These are phyloP conservation scores for Notothenia coriiceps DNA, from an alignment of 2,113 vertebrate genomes.

Conservation along the genomic window DNA sequence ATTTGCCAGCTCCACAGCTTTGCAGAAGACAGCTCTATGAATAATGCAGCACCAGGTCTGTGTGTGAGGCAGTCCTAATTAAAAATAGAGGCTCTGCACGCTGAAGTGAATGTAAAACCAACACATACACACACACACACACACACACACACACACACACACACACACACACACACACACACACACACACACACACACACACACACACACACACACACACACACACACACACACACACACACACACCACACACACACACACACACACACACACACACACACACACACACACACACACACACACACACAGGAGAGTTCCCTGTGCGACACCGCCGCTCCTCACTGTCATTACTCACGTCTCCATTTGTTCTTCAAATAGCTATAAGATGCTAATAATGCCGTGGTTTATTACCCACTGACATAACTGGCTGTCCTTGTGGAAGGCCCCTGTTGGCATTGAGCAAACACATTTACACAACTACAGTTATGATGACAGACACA, in stretches of 20 bases:
- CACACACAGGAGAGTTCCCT: conserved; percentile 22
- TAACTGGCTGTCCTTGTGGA: conserved; percentile 38
- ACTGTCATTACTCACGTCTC: conserved; percentile 60
- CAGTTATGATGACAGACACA: conserved; percentile 47
- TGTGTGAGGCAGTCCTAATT: no score
- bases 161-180: not conserved
- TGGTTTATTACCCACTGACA: conserved; percentile 39
- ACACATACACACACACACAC: not conserved
- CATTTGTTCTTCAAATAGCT: conserved; percentile 52
- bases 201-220: not conserved
- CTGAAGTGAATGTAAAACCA: no score
- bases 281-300: no score
- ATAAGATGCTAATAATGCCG: conserved; percentile 45
- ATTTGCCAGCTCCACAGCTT: no score
- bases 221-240: not conserved
- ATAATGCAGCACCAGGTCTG: no score
- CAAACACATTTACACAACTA: conserved; percentile 50
- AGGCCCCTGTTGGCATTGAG: conserved; percentile 26
- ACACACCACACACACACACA: conserved; percentile 13
- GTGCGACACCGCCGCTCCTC: conserved; percentile 41
- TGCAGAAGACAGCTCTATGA: no score
- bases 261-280: not conserved
- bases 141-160: no score
- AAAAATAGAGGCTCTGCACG: no score
- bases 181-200: not conserved